Evolutionary conservation across 2,888 invertebrate genomes (phyloP), one percentile per base, ranked within the genome.

Genomic region (Hydropsyche betteni): DNA sequence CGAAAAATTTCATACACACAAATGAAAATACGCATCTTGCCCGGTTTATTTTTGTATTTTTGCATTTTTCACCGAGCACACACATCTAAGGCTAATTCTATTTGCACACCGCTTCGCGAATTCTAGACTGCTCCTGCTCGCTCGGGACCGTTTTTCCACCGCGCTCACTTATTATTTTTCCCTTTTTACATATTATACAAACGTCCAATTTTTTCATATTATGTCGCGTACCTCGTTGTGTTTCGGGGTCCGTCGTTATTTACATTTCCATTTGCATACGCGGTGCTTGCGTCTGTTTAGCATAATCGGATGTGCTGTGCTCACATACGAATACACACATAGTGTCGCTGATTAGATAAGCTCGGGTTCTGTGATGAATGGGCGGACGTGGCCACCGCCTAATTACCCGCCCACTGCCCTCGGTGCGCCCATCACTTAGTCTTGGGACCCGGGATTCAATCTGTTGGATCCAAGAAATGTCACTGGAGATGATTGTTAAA

Each of bases 301-400:
- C 79, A 76, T 79, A 77, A 79, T 77, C 77, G 79, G 79, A 77
- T 74, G 79, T 79, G 70, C 76, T n/a, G n/a, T 8, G n/a, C 24
- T 8, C 51, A 51, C 51, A 51, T n/a, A 76, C 76, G 2, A 24
- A 24, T 24, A 24, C 76, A 75, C 76, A 24, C 24, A 24, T 24
- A 24, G 24, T 24, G 24, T 24, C 76, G 75, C 75, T 79, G 79
- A 79, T 79, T 76, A 69, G 79, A 79, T 79, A 79, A 77, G 77
- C 77, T 33, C 24, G 33, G 77, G 70, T 61, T 68, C 24, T 24
- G 58, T 79, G 79, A 79, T 77, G 75, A 79, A 79, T 76, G 75
- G 75, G 75, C 75, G 77, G 77, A 77, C 79, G 79, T 79, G 79
- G 73, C 69, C 77, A 73, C 51, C 16, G 70, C 64, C 33, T 61